Conservation (phyloP, 2,797 vertebrate genomes). For the Zalophus californianus region DNA sequence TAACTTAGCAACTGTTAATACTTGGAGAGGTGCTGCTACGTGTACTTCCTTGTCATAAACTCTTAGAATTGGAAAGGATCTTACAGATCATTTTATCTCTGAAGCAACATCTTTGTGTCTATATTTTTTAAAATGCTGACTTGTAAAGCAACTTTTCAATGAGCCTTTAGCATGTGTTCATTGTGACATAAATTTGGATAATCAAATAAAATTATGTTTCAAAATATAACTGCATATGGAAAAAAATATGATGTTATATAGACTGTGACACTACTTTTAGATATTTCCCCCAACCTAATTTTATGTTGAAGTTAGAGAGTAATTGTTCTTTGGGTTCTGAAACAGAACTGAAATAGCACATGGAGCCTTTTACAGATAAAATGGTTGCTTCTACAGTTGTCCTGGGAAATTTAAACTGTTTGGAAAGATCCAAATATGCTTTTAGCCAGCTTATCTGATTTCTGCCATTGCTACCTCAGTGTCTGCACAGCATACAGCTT, state of each 20-base stretch:
- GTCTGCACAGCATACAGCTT: not conserved
- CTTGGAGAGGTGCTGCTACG: not conserved
- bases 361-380: not conserved
- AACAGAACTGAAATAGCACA: not conserved
- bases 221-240: not conserved
- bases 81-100: slow-evolving; percentile 18
- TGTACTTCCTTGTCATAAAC: not conserved
- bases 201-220: slow-evolving; percentile 32
- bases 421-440: not conserved
- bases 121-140: not conserved
- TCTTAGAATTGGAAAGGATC: not conserved
- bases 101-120: not conserved
- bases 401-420: not conserved
- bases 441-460: not conserved
- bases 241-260: not conserved
- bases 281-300: not conserved
- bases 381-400: not conserved
- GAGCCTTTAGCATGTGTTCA: not conserved
- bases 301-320: not conserved
- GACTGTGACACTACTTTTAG: not conserved
- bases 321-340: slow-evolving; percentile 27
- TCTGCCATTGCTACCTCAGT: not conserved
- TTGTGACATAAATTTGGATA: not conserved
- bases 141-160: not conserved
- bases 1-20: not conserved